Percentiles rank a stretch among this genome's conserved stretches.
Conservation (phyloP, 1,140 invertebrate species). For the Drosophila suzukii region DNA sequence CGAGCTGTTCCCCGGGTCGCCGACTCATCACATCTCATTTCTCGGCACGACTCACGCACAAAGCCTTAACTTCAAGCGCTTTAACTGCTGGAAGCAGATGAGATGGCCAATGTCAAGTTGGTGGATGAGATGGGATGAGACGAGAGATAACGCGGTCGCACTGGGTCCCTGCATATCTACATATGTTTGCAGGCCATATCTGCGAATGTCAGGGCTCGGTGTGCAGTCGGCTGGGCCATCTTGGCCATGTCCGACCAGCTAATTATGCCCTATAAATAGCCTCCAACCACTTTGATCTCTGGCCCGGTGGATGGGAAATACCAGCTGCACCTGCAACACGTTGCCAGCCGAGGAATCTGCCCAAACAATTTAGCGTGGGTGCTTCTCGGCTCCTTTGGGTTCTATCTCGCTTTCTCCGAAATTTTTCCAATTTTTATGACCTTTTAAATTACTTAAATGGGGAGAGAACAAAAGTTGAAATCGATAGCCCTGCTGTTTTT, state of each 20-base stretch:
- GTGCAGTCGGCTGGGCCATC: slow-evolving; percentile 11
- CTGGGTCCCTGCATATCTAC: slow-evolving; percentile 19
- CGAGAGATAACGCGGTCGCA: neutral
- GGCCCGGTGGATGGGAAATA: slow-evolving; percentile 1
- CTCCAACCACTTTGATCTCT: slow-evolving; percentile 24
- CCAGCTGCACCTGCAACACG: slow-evolving; percentile 30
- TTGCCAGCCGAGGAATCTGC: slow-evolving; percentile 7
- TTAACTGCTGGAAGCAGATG: slow-evolving; percentile 8
- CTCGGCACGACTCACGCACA: slow-evolving; percentile 18
- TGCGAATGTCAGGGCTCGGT: slow-evolving; percentile 7
- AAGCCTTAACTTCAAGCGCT: slow-evolving; percentile 15
- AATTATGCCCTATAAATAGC: slow-evolving; percentile 39
- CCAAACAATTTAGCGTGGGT: neutral
- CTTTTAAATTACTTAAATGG: neutral
- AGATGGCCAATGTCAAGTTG: slow-evolving; percentile 36
- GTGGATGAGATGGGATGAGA: slow-evolving; percentile 28
- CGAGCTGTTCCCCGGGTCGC: slow-evolving; percentile 37
- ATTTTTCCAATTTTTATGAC: neutral
- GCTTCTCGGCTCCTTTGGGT: neutral
- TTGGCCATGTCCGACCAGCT: slow-evolving; percentile 12
- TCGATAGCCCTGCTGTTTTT: neutral
- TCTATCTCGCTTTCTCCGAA: neutral
- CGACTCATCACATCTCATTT: slow-evolving; percentile 22
- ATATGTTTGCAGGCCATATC: slow-evolving; percentile 2
- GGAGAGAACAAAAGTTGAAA: neutral